These are phyloP conservation scores for Ormyrus nitidulus DNA, from an alignment of 2,888 invertebrate genomes.

Conservation along the genomic window DNA sequence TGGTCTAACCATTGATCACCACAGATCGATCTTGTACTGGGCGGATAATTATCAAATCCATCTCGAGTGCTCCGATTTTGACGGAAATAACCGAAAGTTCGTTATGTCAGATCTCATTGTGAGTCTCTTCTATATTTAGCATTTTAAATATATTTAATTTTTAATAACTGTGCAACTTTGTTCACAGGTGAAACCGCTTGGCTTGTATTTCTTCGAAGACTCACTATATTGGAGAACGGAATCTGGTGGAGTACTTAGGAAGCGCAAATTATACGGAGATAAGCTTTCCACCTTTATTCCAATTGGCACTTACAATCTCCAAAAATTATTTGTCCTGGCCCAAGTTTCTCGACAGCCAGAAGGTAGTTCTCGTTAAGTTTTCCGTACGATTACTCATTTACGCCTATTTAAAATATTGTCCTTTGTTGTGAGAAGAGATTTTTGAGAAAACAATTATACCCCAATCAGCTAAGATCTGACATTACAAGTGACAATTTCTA, in stretches of 20 bases:
- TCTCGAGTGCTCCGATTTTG: conserved; percentile 69
- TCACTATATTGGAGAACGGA: conserved; percentile 83
- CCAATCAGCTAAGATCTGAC: no score
- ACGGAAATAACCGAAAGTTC: conserved; percentile 75
- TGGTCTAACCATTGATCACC: conserved; percentile 79
- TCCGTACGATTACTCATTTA: no score
- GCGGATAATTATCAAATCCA: conserved; percentile 77
- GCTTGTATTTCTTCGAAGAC: conserved; percentile 85
- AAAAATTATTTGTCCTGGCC: conserved; percentile 77
- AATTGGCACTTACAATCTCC: conserved; percentile 75
- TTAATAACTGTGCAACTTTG: neutral
- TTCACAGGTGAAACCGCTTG: conserved; percentile 76
- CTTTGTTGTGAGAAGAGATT: neutral
- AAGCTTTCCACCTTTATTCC: conserved; percentile 76
- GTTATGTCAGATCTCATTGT: conserved; percentile 66
- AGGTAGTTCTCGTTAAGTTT: conserved; percentile 58
- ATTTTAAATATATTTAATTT: neutral
- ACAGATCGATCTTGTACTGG: conserved; percentile 83
- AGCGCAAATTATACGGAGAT: conserved; percentile 79
- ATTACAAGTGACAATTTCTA: no score
- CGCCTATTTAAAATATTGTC: neutral
- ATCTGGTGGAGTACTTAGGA: conserved; percentile 78
- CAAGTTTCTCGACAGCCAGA: conserved; percentile 79
- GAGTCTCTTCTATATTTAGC: conserved; percentile 28
- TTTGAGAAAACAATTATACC: no score